A percentile compares a stretch with the other conserved stretches of the same genome.
phyloP scores from a whole-genome alignment of 1,140 invertebrate species.

The Brachionus rotundiformis region DNA sequence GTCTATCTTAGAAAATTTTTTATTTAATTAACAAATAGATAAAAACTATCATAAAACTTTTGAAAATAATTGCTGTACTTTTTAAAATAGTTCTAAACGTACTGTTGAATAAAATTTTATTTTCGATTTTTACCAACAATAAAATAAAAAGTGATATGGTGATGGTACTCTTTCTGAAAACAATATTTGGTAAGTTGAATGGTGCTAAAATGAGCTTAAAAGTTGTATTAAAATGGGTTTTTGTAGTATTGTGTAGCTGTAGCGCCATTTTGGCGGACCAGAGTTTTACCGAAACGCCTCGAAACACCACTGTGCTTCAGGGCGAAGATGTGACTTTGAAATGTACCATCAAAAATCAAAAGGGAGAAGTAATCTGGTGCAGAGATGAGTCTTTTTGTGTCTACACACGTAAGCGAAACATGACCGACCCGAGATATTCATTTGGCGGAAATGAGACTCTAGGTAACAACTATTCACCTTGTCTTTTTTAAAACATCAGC shows the following conservation, averaged over 20 bases:
- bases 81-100: neutral
- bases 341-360: constrained; percentile 40
- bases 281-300: neutral
- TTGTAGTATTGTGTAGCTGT: neutral
- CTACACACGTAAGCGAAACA: constrained; percentile 34
- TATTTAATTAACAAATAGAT: constrained; percentile 8
- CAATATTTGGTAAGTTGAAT: neutral
- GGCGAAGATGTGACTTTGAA: constrained; percentile 15
- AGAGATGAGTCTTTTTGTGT: constrained; percentile 40
- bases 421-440: constrained; percentile 15
- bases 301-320: constrained; percentile 5
- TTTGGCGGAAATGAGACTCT: constrained; percentile 12
- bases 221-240: neutral
- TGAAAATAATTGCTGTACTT: neutral
- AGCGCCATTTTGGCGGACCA: neutral
- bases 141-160: too few relatives aligned
- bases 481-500: neutral
- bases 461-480: neutral
- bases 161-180: neutral
- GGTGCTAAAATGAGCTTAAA: neutral
- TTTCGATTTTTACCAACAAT: neutral
- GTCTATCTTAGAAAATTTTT: neutral
- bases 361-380: constrained; percentile 47
- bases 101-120: neutral
- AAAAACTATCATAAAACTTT: neutral